phyloP scores from a whole-genome alignment of 2,888 invertebrate species.

The Panzeria rudis region DNA sequence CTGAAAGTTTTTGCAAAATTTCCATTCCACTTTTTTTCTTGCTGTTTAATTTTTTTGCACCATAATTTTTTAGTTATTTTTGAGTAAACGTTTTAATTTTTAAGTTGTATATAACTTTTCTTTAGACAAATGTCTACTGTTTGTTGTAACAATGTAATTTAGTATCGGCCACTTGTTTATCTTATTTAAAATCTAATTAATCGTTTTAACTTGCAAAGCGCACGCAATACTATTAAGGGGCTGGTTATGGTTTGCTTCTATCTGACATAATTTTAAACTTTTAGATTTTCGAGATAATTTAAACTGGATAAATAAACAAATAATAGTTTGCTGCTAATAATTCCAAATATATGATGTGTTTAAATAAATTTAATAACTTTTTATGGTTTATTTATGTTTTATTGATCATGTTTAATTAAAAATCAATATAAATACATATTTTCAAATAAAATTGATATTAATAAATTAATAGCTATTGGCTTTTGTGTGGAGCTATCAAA shows the following conservation, averaged over 20 bases:
- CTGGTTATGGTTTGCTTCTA: background rate
- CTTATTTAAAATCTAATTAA: conserved; percentile 48
- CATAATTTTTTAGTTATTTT: conserved; percentile 35
- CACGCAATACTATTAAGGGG: conserved; percentile 76
- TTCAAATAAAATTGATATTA: background rate
- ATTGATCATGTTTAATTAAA: too few species aligned
- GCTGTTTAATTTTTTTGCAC: conserved; percentile 7
- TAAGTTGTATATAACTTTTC: conserved; percentile 1
- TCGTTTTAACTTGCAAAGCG: conserved; percentile 71
- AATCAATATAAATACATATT: background rate
- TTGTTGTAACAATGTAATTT: conserved; percentile 41
- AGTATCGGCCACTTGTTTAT: conserved; percentile 28
- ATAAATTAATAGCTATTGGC: too few species aligned
- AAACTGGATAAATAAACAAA: background rate
- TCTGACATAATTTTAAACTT: background rate
- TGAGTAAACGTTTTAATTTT: background rate
- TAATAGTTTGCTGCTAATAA: background rate
- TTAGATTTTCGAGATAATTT: background rate
- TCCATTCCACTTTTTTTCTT: conserved; percentile 18
- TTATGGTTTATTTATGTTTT: background rate
- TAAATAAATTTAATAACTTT: background rate
- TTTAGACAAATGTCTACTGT: background rate
- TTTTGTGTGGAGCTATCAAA: too few species aligned
- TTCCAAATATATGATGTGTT: background rate
- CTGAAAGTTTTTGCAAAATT: conserved; percentile 22